Conservation (phyloP, 2,113 vertebrate species). For the Chauna torquata region DNA sequence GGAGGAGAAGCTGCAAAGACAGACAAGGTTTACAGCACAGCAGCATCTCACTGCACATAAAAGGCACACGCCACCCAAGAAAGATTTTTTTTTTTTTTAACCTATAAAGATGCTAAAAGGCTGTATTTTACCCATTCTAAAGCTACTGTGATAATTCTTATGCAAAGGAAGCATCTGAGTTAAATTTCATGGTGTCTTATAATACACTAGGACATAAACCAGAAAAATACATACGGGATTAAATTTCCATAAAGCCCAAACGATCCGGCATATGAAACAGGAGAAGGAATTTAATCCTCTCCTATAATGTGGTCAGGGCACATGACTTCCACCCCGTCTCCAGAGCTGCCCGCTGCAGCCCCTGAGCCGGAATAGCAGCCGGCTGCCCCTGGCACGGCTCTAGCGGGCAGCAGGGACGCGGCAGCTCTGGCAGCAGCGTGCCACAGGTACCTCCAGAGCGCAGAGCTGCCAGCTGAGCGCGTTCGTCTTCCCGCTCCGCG, state of each 20-base stretch:
- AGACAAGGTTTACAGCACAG: not conserved
- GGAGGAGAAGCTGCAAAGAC: constrained; percentile 24
- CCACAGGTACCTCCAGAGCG: not conserved
- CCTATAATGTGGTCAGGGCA: constrained; percentile 40
- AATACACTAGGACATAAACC: constrained; percentile 36
- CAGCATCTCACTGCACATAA: not conserved
- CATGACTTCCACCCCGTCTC: constrained; percentile 45
- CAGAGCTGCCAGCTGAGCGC: not conserved
- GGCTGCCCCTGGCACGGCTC: not conserved
- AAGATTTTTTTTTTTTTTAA: not conserved
- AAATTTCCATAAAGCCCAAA: constrained; percentile 55
- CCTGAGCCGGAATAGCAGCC: not conserved
- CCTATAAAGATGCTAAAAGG: not conserved
- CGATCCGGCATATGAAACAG: constrained; percentile 37
- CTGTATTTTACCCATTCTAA: not conserved
- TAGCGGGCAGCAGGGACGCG: fast-evolving
- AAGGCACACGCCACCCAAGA: constrained; percentile 7
- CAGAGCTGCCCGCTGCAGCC: constrained; percentile 28
- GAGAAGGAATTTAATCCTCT: constrained; percentile 61
- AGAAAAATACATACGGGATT: constrained; percentile 53
- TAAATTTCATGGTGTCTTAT: constrained; percentile 44
- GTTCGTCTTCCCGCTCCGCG: not conserved
- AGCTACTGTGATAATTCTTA: not conserved
- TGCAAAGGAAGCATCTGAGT: constrained; percentile 41
- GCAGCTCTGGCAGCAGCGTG: not conserved